These are phyloP conservation scores for Lineus longissimus DNA, from an alignment of 1,140 invertebrate species.

Conservation along the genomic window DNA sequence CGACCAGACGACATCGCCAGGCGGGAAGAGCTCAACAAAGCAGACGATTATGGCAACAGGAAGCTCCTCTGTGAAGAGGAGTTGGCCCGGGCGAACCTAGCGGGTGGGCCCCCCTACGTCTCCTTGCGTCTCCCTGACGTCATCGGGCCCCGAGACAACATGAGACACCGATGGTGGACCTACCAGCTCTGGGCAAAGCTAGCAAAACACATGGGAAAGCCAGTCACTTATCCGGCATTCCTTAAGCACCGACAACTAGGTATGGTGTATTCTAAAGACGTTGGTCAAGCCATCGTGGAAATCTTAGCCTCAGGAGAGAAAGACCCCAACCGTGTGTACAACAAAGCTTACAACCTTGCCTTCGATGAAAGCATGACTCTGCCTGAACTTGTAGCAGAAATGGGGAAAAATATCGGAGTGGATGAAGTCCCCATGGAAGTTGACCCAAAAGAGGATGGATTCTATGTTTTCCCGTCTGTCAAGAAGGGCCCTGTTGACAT, in stretches of 20 bases:
- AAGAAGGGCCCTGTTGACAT: constrained; percentile 50
- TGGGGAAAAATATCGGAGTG: constrained; percentile 33
- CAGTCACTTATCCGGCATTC: constrained; percentile 44
- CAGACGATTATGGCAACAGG: constrained; percentile 53
- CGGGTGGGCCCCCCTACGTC: constrained; percentile 43
- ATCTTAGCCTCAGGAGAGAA: constrained; percentile 20
- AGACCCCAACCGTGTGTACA: constrained; percentile 24
- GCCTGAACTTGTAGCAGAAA: constrained; percentile 36
- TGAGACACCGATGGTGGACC: constrained; percentile 56
- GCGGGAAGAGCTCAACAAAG: constrained; percentile 29
- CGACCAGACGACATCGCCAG: constrained; percentile 41
- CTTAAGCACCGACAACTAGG: constrained; percentile 47
- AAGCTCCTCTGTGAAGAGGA: constrained; percentile 55
- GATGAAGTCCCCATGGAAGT: constrained; percentile 27
- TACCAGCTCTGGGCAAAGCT: constrained; percentile 57
- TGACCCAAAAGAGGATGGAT: constrained; percentile 29
- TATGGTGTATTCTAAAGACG: constrained; percentile 55
- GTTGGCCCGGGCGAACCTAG: constrained; percentile 22
- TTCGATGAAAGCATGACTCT: constrained; percentile 42
- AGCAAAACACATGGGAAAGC: constrained; percentile 27
- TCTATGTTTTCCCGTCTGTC: constrained; percentile 55
- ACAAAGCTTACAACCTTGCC: constrained; percentile 55
- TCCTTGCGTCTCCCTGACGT: constrained; percentile 57
- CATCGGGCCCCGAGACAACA: constrained; percentile 56
- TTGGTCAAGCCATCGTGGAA: constrained; percentile 46